Percentiles rank a stretch among this genome's conserved stretches.
phyloP scores from a whole-genome alignment of 2,888 invertebrate species.

The Drosophila dives region DNA sequence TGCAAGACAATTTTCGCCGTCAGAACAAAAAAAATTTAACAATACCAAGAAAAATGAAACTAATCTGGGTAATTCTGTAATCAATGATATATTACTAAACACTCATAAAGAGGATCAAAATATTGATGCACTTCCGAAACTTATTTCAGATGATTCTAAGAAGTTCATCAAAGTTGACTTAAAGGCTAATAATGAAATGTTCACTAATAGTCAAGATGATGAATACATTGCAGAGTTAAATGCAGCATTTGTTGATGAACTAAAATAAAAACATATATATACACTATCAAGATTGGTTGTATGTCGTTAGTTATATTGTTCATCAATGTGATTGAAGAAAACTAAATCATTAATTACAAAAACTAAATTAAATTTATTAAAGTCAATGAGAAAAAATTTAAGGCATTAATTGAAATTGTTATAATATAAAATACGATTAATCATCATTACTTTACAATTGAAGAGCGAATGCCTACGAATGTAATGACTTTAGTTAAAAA shows the following conservation, averaged over 20 bases:
- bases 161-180: not conserved
- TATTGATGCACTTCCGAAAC: not conserved
- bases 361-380: not conserved
- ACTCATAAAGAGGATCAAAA: not conserved
- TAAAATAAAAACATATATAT: conserved; percentile 22
- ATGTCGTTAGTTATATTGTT: not conserved
- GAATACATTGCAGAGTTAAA: conserved; percentile 39
- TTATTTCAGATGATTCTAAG: not conserved
- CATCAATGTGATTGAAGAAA: not conserved
- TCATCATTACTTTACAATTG: not conserved
- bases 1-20: not conserved
- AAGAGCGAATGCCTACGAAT: not conserved
- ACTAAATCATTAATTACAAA: not conserved
- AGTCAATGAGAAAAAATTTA: not conserved
- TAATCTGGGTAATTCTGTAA: not conserved
- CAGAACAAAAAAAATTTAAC: not conserved
- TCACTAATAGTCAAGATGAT: conserved; percentile 21
- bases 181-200: not conserved
- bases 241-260: conserved; percentile 49
- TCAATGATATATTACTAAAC: not conserved
- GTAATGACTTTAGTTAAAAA: not conserved
- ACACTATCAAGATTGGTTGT: not conserved
- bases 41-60: not conserved
- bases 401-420: not conserved
- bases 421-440: not conserved